Conservation (phyloP, 2,113 vertebrate genomes). For the Apodemus sylvaticus region DNA sequence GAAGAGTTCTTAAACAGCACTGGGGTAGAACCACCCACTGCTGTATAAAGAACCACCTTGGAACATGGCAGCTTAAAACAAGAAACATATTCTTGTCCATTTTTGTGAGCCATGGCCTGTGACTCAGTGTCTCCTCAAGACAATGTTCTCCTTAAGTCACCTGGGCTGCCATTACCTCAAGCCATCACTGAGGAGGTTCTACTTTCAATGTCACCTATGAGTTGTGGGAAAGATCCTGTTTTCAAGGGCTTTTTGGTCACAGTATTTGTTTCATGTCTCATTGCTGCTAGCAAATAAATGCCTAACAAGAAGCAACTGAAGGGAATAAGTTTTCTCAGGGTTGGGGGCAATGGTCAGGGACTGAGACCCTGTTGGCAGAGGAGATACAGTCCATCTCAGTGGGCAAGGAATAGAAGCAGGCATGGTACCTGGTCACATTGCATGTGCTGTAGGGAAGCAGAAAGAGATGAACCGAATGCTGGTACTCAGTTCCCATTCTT, state of each 20-base stretch:
- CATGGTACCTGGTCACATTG: too few relatives aligned
- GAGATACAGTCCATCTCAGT: neutral
- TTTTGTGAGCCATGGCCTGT: neutral
- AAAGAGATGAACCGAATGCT: neutral
- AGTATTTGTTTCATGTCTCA: neutral
- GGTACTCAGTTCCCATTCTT: neutral
- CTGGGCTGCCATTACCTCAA: neutral
- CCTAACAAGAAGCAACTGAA: neutral
- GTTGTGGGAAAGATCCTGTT: neutral
- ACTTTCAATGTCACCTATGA: neutral
- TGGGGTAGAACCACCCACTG: neutral
- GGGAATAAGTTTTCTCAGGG: neutral
- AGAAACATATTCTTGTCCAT: neutral
- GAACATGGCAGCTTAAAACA: neutral
- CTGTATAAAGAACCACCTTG: neutral
- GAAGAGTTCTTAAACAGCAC: neutral
- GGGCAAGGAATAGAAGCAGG: too few relatives aligned
- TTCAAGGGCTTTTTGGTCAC: neutral
- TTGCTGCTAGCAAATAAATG: neutral
- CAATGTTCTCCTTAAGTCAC: neutral
- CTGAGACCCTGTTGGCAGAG: neutral
- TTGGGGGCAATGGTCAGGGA: too few relatives aligned
- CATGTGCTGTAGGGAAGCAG: neutral
- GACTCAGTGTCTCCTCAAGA: neutral
- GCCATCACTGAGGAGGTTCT: neutral